These are phyloP conservation scores for Odobenus rosmarus DNA, from an alignment of 2,113 vertebrate genomes.

Conservation along the genomic window DNA sequence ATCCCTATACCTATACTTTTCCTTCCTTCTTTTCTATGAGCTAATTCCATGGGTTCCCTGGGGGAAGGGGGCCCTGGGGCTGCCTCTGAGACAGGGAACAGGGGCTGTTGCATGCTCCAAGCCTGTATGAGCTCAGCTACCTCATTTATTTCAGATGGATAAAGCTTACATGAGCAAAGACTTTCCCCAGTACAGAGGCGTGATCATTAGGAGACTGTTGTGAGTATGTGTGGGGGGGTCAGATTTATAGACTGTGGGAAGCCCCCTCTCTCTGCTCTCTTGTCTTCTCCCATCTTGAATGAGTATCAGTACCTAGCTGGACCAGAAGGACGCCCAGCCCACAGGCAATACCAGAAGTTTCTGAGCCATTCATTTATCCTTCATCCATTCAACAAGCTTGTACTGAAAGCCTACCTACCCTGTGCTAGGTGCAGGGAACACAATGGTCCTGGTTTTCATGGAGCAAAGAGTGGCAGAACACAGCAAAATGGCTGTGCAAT, in stretches of 20 bases:
- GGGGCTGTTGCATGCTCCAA: neutral
- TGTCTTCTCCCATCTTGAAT: neutral
- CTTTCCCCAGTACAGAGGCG: neutral
- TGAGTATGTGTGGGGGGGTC: neutral
- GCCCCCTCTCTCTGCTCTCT: neutral
- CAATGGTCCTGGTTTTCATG: neutral
- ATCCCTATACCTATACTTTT: neutral
- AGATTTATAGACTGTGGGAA: neutral
- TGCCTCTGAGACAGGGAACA: neutral
- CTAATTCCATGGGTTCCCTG: neutral
- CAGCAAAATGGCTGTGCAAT: neutral
- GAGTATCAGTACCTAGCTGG: neutral
- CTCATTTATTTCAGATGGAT: constrained; percentile 61
- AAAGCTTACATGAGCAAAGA: neutral
- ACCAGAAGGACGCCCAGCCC: neutral
- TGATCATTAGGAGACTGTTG: neutral
- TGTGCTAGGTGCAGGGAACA: neutral
- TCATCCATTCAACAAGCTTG: neutral
- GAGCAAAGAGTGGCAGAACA: neutral
- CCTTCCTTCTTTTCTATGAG: neutral
- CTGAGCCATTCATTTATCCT: neutral
- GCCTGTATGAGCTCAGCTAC: neutral
- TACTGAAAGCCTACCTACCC: neutral
- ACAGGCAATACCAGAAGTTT: neutral
- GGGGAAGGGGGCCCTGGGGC: neutral